Evolutionary conservation across 1,140 invertebrate genomes (phyloP), one percentile per base, ranked within the genome.

Genomic region (Pseudomyrmex concolor): DNA sequence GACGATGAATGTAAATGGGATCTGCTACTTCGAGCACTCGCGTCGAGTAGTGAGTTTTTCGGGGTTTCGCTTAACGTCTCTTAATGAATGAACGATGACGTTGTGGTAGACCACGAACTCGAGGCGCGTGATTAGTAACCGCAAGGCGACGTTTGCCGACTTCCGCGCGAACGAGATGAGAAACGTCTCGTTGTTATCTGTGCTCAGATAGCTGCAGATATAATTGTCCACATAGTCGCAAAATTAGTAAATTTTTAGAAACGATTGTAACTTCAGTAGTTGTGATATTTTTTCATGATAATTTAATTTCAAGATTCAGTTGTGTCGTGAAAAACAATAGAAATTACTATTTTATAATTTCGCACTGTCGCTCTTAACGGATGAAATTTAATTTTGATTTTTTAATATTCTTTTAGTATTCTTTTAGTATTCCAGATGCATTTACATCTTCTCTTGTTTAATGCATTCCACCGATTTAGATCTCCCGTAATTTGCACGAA

Each of bases 1-100:
- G 12, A 54, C 34, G 73, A 87, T 81, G 85, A 88, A 88, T 83
- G 62, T 77, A 88, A 87, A 88, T 80, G 76, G 77, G 77, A 83
- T 88, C 60, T 77, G 34, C 45, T 25, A 57, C 54, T 13, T 25
- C 54, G 83, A 45, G 63, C 22, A 59, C 19, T 34, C 45, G 55
- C 51, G 74, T 74, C 34, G 54, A 81, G 64, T 48, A 55, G 71
- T 19, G 48, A 77, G 71, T 87, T 88, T 85, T 85, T 50, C 12
- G 51, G 17, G 4, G 34, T 3, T 10, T 22, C 73, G 22, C n/a
- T 51, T 72, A 73, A 72, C 19, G 51, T 50, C 17, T 34, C 66
- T 67, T 67, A 55, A 83, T 83, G 81, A 83, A 83, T 83, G 72
- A 83, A 83, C 54, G 62, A 83, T 50, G 62, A 77, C 48, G n/a